phyloP scores from a whole-genome alignment of 2,797 vertebrate species.

The Sternotherus odoratus region DNA sequence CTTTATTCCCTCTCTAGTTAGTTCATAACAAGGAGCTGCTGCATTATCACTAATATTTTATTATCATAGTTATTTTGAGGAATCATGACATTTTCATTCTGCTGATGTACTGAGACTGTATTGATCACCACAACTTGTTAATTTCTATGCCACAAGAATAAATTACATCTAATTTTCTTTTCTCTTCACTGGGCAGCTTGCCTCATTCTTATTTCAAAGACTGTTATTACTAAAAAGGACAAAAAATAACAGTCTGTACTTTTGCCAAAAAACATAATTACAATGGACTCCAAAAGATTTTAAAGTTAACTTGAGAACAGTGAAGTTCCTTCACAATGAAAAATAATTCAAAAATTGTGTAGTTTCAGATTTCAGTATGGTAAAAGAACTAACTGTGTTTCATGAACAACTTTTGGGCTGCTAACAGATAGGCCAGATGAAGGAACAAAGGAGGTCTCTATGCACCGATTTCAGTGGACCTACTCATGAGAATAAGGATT shows the following conservation, averaged over 20 bases:
- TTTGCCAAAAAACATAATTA: conserved; percentile 9
- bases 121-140: conserved; percentile 7
- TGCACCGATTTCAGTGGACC: neutral
- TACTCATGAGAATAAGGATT: neutral
- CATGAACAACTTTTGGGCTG: neutral
- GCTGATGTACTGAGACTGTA: neutral
- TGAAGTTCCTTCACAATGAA: neutral
- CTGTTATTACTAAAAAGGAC: neutral
- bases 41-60: neutral
- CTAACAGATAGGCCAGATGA: neutral
- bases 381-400: neutral
- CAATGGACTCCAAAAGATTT: neutral
- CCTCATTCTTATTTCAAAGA: neutral
- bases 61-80: conserved; percentile 32
- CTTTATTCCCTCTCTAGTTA: conserved; percentile 26
- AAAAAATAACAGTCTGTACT: neutral
- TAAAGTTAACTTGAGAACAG: neutral
- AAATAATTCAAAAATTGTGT: neutral
- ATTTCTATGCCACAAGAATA: neutral
- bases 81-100: conserved; percentile 33
- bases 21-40: neutral
- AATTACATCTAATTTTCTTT: neutral
- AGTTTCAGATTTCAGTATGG: neutral
- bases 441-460: conserved; percentile 7
- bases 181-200: neutral